Conservation (phyloP, 2,888 invertebrate species). For the Trachelus troglodyta region DNA sequence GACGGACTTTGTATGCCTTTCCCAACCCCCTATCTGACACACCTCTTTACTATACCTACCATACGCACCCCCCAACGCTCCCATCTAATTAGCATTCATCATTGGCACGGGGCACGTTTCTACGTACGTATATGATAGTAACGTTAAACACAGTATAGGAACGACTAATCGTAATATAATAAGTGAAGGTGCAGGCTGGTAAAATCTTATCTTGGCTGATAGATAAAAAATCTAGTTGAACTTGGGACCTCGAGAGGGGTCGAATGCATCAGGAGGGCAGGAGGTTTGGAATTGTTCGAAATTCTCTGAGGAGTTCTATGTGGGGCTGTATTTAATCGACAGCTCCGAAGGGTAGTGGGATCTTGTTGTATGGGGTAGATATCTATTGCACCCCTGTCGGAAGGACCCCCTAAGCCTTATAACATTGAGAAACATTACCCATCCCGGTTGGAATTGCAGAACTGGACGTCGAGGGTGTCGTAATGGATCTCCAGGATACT, state of each 20-base stretch:
- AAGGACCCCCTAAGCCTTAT: background rate
- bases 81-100: background rate
- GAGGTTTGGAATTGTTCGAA: background rate
- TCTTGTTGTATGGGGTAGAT: background rate
- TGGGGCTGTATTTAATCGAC: too few relatives aligned
- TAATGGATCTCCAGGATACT: conserved; percentile 40
- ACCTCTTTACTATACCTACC: background rate
- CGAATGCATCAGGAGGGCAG: background rate
- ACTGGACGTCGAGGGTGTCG: conserved; percentile 36
- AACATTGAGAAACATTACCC: conserved; percentile 34
- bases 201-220: background rate
- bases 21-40: background rate
- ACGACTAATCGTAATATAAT: background rate
- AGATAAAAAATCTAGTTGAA: background rate
- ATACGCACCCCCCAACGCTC: background rate
- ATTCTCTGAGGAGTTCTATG: background rate
- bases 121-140: background rate
- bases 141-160: background rate
- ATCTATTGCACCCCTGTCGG: background rate
- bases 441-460: conserved; percentile 33
- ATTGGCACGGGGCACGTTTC: background rate
- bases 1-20: background rate
- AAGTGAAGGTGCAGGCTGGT: background rate
- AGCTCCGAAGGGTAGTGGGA: background rate
- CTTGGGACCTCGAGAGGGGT: background rate